Base-by-base conservation (phyloP, 2,797 vertebrate genomes). In the Octomys mimax region DNA sequence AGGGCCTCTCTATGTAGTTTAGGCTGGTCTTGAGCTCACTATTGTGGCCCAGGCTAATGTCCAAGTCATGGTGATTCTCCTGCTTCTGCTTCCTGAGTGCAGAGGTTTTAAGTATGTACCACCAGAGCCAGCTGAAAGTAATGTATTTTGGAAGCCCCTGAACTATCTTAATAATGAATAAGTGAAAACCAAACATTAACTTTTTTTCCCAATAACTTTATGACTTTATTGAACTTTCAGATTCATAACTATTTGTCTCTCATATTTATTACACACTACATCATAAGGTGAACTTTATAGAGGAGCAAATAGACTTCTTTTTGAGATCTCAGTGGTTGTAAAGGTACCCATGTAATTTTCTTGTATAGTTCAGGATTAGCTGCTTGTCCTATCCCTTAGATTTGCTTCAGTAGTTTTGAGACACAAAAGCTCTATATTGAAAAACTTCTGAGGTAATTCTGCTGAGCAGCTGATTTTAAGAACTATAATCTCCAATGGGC, bases 401-500 rank as follows among this genome's bases (percentile, higher is more conserved):
- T 21, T 66, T 89, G 81, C 54, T 78, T 92, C 42, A 85, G n/a
- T 93, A 71, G 54, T 36, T 86, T 31, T 87, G 31, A 73, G 82
- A 22, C 36, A 82, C 79, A 87, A 90, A 46, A 92, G 36, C 54
- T 86, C 66, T 68, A 5, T 84, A 87, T 80, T 86, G 81, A 94
- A 66, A 31, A 89, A 80, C 46, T 89, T 57, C 71, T 33, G 39
- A 73, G 54, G 66, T 93, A 66, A 71, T 57, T 95, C 93, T 95
- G 79, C 84, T 93, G 84, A 96, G 52, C 64, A 89, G 16, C 10
- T 94, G 33, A 80, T 36, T 92, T 94, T 91, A 91, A 94, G 68
- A 91, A 68, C 87, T 87, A 8, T 96, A 87, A 94, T 95, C 68
- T 95, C 73, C 11, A 18, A 18, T 39, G 6, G 71, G 22, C 36